Evolutionary conservation across 1,140 invertebrate genomes (phyloP).

Genomic region (Pseudomyrmex cubaensis): DNA sequence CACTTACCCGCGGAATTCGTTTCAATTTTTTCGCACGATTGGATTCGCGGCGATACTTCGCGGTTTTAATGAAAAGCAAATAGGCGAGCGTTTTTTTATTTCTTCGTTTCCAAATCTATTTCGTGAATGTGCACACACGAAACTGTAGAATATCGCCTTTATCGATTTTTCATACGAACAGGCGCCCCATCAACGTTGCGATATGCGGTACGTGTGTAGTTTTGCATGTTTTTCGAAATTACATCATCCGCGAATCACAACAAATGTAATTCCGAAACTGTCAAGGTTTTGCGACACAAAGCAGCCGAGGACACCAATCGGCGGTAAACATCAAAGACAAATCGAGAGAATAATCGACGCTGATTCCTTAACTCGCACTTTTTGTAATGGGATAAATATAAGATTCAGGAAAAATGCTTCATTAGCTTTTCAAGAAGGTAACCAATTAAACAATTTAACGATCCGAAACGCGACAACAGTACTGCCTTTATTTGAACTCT

Average conservation of each 20-base stretch:
- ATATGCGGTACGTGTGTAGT: too few species aligned
- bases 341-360: too few species aligned
- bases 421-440: neutral
- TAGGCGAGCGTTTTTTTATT: neutral
- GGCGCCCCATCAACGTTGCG: too few species aligned
- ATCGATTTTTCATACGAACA: too few species aligned
- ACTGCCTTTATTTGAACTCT: slow-evolving; percentile 59
- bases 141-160: neutral
- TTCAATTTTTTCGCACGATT: slow-evolving; percentile 22
- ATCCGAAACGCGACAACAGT: slow-evolving; percentile 73
- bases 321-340: too few species aligned
- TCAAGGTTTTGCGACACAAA: too few species aligned
- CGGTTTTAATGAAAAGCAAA: slow-evolving; percentile 26
- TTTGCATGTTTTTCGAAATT: too few species aligned
- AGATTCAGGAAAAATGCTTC: neutral
- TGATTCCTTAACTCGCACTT: too few species aligned
- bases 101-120: neutral
- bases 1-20: neutral
- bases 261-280: too few species aligned
- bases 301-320: too few species aligned
- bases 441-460: slow-evolving; percentile 70
- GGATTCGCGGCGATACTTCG: neutral
- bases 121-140: neutral
- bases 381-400: too few species aligned
- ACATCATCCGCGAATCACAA: too few species aligned